phyloP scores from a whole-genome alignment of 2,797 vertebrate species.

The Takifugu ocellatus region DNA sequence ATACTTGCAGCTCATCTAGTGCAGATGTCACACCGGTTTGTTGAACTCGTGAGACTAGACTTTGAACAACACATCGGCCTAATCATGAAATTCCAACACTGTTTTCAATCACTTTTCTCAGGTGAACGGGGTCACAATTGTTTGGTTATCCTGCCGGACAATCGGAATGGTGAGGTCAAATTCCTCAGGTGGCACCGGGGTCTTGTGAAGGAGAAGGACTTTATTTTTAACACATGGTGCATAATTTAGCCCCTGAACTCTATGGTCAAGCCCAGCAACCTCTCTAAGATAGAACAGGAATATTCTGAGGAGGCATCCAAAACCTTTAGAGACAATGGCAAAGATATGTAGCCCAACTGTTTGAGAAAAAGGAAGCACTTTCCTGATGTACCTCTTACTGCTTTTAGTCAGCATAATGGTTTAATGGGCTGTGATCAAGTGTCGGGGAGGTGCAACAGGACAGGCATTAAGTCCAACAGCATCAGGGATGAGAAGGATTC shows the following conservation, averaged over 20 bases:
- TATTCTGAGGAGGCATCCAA: constrained; percentile 13
- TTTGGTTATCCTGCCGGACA: constrained; percentile 60
- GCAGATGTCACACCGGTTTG: constrained; percentile 53
- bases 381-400: constrained; percentile 40
- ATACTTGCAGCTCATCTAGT: constrained; percentile 62
- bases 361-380: constrained; percentile 38
- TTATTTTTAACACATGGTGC: constrained; percentile 66
- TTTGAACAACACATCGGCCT: constrained; percentile 55
- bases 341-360: constrained; percentile 11
- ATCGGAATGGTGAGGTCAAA: constrained; percentile 64
- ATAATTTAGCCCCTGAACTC: constrained; percentile 12
- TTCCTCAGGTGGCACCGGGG: constrained; percentile 61
- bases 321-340: constrained; percentile 1
- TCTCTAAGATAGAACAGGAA: constrained; percentile 22
- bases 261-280: background rate
- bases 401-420: constrained; percentile 65
- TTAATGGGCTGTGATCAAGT: constrained; percentile 71
- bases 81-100: constrained; percentile 24
- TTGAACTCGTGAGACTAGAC: constrained; percentile 46
- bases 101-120: constrained; percentile 59
- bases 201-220: constrained; percentile 44
- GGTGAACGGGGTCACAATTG: constrained; percentile 44
- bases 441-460: constrained; percentile 47
- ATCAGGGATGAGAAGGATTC: constrained; percentile 3
- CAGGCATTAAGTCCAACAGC: constrained; percentile 47